Base-by-base conservation (phyloP, 2,113 vertebrate species). In the Brachirus orientalis region DNA sequence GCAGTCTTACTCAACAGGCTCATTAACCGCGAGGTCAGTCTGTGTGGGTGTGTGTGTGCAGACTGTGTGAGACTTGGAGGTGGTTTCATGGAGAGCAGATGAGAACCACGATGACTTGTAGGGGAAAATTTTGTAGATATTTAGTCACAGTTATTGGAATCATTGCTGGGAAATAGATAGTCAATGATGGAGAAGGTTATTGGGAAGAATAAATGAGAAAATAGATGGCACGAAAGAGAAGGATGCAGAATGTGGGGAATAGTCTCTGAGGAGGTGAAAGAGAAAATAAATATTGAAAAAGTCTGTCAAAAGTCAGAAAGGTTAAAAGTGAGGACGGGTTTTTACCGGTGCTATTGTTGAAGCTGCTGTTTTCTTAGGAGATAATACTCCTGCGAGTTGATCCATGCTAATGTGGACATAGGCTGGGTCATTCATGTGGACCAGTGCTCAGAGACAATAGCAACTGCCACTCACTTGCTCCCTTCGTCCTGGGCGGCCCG, bases 341-440 rank as follows among this genome's bases (percentile, higher is more conserved):
- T 78, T 79, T 59, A 38, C 55, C 68, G 65, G 65, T 43, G 40
- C 11, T 43, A 73, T 72, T 72, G 72, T 63, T 67, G 72, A 14
- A 55, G 74, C 69, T 43, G 70, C 78, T 66, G 75, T 77, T 84
- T 77, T 77, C 56, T 44, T 53, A 45, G 56, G 37, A 80, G 79
- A 79, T 57, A 67, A 82, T 64, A 47, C 83, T 66, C 71, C 19
- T 22, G 62, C 75, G 89, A 84, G 80, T 62, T 86, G 86, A 88
- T 83, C 84, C 74, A 71, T 77, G 82, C 73, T 88, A 85, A 92
- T 82, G 80, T 72, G 75, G 83, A 87, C 84, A 79, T 64, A 52
- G 72, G 53, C 75, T 33, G 63, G 85, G 79, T 89, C 79, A 86
- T 79, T 84, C 74, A 75, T 88, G 86, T 89, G 90, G 83, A 91